Base-by-base conservation (phyloP, 2,888 invertebrate species). In the Agonum fuliginosum region DNA sequence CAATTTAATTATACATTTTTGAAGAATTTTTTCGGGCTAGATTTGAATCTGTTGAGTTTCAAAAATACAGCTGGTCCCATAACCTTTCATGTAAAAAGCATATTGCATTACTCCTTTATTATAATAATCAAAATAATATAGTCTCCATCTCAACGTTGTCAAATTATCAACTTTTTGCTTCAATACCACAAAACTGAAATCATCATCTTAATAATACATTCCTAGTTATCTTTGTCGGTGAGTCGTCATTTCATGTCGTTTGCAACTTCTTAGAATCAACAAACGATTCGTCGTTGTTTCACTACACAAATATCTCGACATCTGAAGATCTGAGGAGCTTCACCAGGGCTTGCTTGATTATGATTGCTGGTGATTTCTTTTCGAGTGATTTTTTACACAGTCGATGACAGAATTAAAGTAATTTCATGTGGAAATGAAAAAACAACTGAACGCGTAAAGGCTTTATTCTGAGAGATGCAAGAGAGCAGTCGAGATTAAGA, bases 391-490 rank as follows among this genome's bases (percentile, higher is more conserved):
- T 73, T 73, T 54, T 54, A 24, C 71, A 51, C 73, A 5, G 37
- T 17, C 58, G 73, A 73, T 73, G 54, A 54, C 54, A 34, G 17
- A 58, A 73, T 73, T 73, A 73, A 73, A 73, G 58, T 72, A 30
- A 37, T 72, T 54, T 72, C 51, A 72, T 72, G 51, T 37, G 46
- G 41, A 41, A 73, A 73, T 19, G 51, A 12, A 12, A 46, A 48
- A 71, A 69, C n/a, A 71, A 71, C 24, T 34, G 58, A 58, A 73
- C 73, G 30, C 58, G 10, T 62, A 62, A 17, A 12, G 58, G 14
- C 58, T 62, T 62, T 30, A 62, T 30, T 62, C 6, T 62, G 30
- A 30, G 58, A 22, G 14, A n/a, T 27, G 12, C 17, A 14, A 17
- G 17, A 30, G 46, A 17, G 19, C 37, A n/a, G 37, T 20, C 3